phyloP scores from a whole-genome alignment of 2,888 invertebrate genomes.

The Lepas anatifera region DNA sequence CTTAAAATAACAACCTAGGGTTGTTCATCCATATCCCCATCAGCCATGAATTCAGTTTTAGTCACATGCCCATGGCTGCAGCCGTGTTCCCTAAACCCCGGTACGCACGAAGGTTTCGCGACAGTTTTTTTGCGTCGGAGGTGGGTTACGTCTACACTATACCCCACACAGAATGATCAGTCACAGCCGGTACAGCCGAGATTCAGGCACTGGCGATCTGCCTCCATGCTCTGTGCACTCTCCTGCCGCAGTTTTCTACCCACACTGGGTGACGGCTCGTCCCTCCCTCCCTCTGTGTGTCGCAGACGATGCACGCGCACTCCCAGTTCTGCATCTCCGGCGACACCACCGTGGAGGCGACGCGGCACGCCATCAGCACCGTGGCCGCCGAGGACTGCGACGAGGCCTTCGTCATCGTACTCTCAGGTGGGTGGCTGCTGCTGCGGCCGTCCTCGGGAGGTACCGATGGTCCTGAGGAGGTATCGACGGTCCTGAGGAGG shows the following conservation, averaged over 20 bases:
- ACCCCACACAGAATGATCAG: too few relatives aligned
- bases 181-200: neutral
- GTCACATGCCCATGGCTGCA: too few relatives aligned
- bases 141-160: too few relatives aligned
- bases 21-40: too few relatives aligned
- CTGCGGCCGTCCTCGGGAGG: neutral
- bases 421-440: constrained; percentile 16
- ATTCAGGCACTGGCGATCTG: neutral
- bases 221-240: neutral
- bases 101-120: too few relatives aligned
- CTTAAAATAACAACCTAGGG: too few relatives aligned
- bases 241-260: neutral
- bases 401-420: constrained; percentile 24
- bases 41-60: too few relatives aligned
- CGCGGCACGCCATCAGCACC: constrained; percentile 57
- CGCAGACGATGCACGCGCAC: constrained; percentile 84
- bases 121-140: too few relatives aligned
- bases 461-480: neutral
- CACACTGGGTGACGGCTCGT: neutral
- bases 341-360: constrained; percentile 75
- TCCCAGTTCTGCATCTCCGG: constrained; percentile 92
- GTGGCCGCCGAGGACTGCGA: constrained; percentile 56
- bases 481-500: too few relatives aligned
- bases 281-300: constrained; percentile 26
- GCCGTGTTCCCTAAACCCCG: too few relatives aligned